phyloP scores from a whole-genome alignment of 2,113 vertebrate genomes.

The Tor tambroides region DNA sequence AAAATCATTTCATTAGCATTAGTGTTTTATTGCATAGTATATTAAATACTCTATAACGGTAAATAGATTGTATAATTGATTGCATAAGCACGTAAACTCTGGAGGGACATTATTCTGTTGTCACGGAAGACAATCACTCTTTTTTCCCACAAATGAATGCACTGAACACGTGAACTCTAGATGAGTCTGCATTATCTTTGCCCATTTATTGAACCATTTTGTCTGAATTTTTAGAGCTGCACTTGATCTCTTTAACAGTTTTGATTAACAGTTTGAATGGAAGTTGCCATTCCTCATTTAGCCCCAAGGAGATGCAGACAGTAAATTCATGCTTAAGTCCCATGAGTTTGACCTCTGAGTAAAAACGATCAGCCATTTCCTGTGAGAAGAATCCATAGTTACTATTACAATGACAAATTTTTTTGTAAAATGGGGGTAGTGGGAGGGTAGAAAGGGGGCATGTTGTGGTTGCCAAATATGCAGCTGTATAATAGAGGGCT shows the following conservation, averaged over 20 bases:
- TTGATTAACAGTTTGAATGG: neutral
- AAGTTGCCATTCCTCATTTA: neutral
- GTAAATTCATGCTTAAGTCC: neutral
- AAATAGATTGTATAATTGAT: neutral
- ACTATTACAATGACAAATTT: neutral
- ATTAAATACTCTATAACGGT: neutral
- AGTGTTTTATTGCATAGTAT: neutral
- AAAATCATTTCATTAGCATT: neutral
- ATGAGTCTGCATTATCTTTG: slow-evolving; percentile 3
- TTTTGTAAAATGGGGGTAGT: neutral
- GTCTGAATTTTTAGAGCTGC: neutral
- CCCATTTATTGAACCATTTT: neutral
- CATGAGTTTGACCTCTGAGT: neutral
- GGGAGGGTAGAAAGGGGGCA: slow-evolving; percentile 34
- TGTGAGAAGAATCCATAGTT: slow-evolving; percentile 23
- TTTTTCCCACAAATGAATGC: neutral
- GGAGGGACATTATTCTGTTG: neutral
- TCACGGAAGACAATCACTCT: neutral
- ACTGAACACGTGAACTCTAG: neutral
- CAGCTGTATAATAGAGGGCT: slow-evolving; percentile 18
- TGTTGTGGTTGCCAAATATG: slow-evolving; percentile 47
- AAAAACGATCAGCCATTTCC: slow-evolving; percentile 7
- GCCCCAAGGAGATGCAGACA: neutral
- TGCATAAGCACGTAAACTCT: neutral
- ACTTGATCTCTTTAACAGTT: neutral